Evolutionary conservation across 2,888 invertebrate genomes (phyloP).

Genomic region (Nysson spinosus): DNA sequence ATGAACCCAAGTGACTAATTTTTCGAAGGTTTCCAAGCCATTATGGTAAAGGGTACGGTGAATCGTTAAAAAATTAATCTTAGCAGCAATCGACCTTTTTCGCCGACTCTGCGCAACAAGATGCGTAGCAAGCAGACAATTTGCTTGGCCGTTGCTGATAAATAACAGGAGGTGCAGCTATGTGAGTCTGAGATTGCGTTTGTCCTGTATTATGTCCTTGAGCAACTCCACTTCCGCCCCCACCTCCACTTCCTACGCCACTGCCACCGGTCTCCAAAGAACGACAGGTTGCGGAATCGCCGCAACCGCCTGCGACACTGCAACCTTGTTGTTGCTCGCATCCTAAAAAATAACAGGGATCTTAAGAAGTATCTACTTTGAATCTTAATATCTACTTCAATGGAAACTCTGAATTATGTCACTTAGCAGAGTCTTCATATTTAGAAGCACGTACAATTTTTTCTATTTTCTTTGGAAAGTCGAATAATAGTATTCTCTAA

Average conservation of each 20-base stretch:
- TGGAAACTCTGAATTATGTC: too few species aligned
- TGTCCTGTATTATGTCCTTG: slow-evolving; percentile 63
- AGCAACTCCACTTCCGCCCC: slow-evolving; percentile 41
- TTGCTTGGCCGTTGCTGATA: slow-evolving; percentile 65
- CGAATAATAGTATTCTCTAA: too few species aligned
- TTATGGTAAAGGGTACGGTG: background rate
- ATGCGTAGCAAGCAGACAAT: slow-evolving; percentile 82
- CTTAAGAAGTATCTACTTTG: too few species aligned
- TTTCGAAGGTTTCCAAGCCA: background rate
- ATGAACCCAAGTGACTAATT: too few species aligned
- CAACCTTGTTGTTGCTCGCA: slow-evolving; percentile 69
- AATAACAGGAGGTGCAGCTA: slow-evolving; percentile 57
- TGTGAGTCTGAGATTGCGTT: slow-evolving; percentile 62
- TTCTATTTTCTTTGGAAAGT: too few species aligned
- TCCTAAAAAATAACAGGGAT: slow-evolving; percentile 48
- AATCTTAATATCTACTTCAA: too few species aligned
- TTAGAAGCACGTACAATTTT: too few species aligned
- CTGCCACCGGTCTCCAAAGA: slow-evolving; percentile 62
- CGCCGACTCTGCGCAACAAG: slow-evolving; percentile 90
- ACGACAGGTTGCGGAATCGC: slow-evolving; percentile 67
- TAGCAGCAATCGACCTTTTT: slow-evolving; percentile 82
- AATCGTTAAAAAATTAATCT: background rate
- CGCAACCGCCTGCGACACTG: slow-evolving; percentile 62
- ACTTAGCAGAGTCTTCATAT: too few species aligned
- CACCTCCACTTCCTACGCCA: slow-evolving; percentile 47